phyloP scores from a whole-genome alignment of 2,888 invertebrate genomes.

The Epirrhoe alternata region DNA sequence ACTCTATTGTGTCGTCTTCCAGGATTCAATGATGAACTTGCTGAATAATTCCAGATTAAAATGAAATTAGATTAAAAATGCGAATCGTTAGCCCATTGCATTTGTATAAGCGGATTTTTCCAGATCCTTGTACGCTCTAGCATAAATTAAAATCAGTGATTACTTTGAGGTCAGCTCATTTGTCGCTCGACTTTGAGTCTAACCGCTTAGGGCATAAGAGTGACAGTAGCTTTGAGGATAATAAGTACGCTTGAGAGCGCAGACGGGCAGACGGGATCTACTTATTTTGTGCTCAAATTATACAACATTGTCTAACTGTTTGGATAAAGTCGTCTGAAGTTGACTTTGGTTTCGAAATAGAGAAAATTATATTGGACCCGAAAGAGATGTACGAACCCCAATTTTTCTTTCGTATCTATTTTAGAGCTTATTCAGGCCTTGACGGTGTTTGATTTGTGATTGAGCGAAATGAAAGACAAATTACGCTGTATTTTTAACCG shows the following conservation, averaged over 20 bases:
- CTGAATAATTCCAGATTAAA: not conserved
- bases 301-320: not conserved
- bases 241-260: not conserved
- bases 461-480: too few species aligned
- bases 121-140: not conserved
- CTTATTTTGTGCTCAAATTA: not conserved
- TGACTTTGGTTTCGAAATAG: not conserved
- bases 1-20: not conserved
- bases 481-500: too few species aligned
- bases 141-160: constrained; percentile 2
- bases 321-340: not conserved
- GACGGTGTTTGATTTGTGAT: too few species aligned
- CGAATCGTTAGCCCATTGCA: not conserved
- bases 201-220: not conserved
- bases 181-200: not conserved
- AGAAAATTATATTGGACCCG: too few species aligned
- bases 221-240: not conserved
- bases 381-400: too few species aligned
- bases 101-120: not conserved
- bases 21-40: not conserved
- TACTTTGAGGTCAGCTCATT: not conserved
- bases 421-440: too few species aligned
- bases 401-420: too few species aligned
- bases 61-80: not conserved
- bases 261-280: constrained; percentile 1